These are phyloP conservation scores for Rhea pennata DNA, from an alignment of 2,113 vertebrate species.

Conservation along the genomic window DNA sequence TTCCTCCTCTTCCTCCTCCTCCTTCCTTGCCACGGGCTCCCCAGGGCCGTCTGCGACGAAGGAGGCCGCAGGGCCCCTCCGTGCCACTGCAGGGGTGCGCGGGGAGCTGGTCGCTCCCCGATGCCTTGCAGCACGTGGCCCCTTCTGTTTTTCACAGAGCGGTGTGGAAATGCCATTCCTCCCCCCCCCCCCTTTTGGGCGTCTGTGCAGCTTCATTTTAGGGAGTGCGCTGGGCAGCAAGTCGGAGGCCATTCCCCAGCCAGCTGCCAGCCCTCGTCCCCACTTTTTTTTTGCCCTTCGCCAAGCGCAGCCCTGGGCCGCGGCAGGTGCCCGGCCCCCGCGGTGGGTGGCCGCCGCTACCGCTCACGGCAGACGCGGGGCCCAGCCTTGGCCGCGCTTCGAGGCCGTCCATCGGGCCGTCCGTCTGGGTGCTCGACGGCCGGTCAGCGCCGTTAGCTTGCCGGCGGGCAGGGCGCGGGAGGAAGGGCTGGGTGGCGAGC, in stretches of 20 bases:
- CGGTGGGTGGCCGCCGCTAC: rapidly evolving
- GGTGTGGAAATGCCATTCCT: not conserved
- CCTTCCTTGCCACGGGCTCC: not conserved
- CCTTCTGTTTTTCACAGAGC: not conserved
- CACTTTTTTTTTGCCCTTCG: rapidly evolving
- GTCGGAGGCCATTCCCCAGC: not conserved
- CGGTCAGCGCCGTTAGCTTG: too few relatives aligned
- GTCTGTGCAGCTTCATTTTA: not conserved
- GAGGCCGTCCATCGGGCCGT: not conserved
- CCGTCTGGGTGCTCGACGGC: rapidly evolving
- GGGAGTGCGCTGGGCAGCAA: not conserved
- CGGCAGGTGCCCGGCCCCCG: not conserved
- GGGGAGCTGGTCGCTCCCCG: not conserved
- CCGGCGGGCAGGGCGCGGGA: rapidly evolving
- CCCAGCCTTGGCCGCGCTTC: not conserved
- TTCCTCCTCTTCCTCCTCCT: not conserved
- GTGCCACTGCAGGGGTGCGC: too few relatives aligned
- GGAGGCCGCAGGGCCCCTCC: not conserved
- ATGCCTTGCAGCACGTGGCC: not conserved
- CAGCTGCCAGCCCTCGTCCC: rapidly evolving
- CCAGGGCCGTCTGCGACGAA: not conserved
- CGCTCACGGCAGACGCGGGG: not conserved
- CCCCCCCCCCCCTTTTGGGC: rapidly evolving
- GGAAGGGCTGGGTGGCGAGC: not conserved
- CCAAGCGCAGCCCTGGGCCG: not conserved